A percentile compares a stretch with the other conserved stretches of the same genome.
These are phyloP conservation scores for Asteroscopus sphinx DNA, from an alignment of 2,888 invertebrate genomes.

Conservation along the genomic window DNA sequence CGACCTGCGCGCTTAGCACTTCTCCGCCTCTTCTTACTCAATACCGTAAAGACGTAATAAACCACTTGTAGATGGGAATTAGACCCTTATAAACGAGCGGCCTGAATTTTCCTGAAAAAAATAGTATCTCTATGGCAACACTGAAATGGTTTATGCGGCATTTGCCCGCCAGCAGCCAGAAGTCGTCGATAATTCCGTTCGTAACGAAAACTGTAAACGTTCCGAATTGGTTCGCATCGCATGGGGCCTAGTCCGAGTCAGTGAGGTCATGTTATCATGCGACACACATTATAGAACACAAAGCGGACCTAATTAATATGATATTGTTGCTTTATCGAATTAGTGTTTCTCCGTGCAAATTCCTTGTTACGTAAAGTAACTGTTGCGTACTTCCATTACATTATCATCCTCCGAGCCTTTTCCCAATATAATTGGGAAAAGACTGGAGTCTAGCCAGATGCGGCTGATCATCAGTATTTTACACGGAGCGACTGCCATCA, in stretches of 20 bases:
- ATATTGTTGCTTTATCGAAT: slow-evolving; percentile 22
- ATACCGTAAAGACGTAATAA: slow-evolving; percentile 60
- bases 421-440: no score
- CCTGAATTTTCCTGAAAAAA: slow-evolving; percentile 37
- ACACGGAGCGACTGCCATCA: no score
- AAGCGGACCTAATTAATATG: slow-evolving; percentile 27
- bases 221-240: slow-evolving; percentile 20
- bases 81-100: slow-evolving; percentile 52
- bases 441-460: no score
- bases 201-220: slow-evolving; percentile 22
- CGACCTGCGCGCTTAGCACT: slow-evolving; percentile 51
- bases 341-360: slow-evolving; percentile 14
- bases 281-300: slow-evolving; percentile 34
- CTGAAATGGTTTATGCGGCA: slow-evolving; percentile 53
- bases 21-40: slow-evolving; percentile 42
- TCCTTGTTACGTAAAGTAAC: background rate
- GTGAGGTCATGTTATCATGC: slow-evolving; percentile 44
- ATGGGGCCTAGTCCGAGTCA: slow-evolving; percentile 8
- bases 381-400: background rate
- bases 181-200: slow-evolving; percentile 37
- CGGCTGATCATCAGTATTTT: no score
- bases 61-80: slow-evolving; percentile 53
- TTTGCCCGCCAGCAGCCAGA: slow-evolving; percentile 35
- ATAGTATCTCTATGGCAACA: slow-evolving; percentile 60
- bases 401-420: no score